Evolutionary conservation across 2,888 invertebrate genomes (phyloP), one percentile per base, ranked within the genome.

Genomic region (Mayetiola destructor): DNA sequence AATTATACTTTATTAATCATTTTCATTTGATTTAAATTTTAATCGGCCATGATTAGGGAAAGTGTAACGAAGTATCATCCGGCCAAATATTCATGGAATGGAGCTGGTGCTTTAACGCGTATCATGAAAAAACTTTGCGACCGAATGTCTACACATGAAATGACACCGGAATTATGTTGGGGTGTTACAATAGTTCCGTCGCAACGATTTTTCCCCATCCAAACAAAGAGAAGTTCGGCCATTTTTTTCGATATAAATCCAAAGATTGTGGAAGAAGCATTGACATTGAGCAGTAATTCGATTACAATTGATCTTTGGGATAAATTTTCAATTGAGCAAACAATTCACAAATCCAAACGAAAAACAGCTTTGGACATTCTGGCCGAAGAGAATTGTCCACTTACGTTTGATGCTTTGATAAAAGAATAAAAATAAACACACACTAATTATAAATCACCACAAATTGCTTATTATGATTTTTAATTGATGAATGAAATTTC

Each of bases 151-250:
- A 73, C 77, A 2, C 66, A 68, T 36, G 66, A 77, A 12, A 79
- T 82, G 78, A 35, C 8, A n/a, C 65, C 67, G 0, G 69, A 73
- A 18, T 72, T 75, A 23, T 84, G 84, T 61, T 62, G 65, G 60
- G 80, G 82, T 4, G 82, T 86, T 63, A 76, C 72, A 58, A 80
- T 86, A 0, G 80, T 77, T 62, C 76, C 80, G 0, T 77, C 78
- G 1, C 74, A 77, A n/a, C 72, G 76, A 12, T 85, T 87, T 66
- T 86, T 85, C 67, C 81, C 84, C 0, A 73, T 86, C 23, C 74
- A 63, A n/a, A n/a, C n/a, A 32, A 85, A 80, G 75, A 66, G 68
- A 58, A 67, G 78, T 9, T 84, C 81, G 79, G 67, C 63, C 39
- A 66, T 67, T 0, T 56, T 69, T 32, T 60, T 61, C 3, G 61